Base-by-base conservation (phyloP, 1,140 invertebrate genomes). In the Pristionchus pacificus region DNA sequence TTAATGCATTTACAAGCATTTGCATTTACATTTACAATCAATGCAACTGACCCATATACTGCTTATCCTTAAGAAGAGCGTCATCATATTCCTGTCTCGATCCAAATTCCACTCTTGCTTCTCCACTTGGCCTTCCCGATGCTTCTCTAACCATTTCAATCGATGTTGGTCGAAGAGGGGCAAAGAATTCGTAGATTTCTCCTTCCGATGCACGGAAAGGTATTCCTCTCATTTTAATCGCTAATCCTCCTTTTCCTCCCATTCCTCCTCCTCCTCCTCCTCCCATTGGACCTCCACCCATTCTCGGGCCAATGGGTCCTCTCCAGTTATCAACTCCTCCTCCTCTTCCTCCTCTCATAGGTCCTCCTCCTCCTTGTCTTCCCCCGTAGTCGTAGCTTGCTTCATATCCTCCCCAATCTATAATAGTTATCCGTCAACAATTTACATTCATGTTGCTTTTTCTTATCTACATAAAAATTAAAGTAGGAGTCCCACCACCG, bases 151-250 rank as follows among this genome's bases (percentile, higher is more conserved):
- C 31, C 15, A 75, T 15, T 24, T 75, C 74, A 25, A 75, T 57
- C 38, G 63, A 55, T 29, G 59, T 57, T 2, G 74, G 74, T 25
- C 74, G 71, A n/a, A 75, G 74, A 1, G 74, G 74, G n/a, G 33
- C 33, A 59, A 75, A 75, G 55, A 75, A 75, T 57, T 74, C 71
- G 30, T 73, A 73, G 27, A 75, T 68, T 28, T 75, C 74, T 10
- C 29, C 27, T 59, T 73, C 74, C n/a, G 57, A 38, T 13, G 74
- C 71, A 55, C 66, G 33, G 71, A 73, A 75, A 10, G 74, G 74
- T 6, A 75, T 61, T 30, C 74, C 74, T 55, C 74, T 25, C 74
- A 75, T 75, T 2, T 67, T 66, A 2, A 75, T 33, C 25, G 64
- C 65, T 13, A 61, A 75, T 2, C 6, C 38, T 10, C 38, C 6